Conservation (phyloP, 2,888 invertebrate genomes). For the Idaea dimidiata region DNA sequence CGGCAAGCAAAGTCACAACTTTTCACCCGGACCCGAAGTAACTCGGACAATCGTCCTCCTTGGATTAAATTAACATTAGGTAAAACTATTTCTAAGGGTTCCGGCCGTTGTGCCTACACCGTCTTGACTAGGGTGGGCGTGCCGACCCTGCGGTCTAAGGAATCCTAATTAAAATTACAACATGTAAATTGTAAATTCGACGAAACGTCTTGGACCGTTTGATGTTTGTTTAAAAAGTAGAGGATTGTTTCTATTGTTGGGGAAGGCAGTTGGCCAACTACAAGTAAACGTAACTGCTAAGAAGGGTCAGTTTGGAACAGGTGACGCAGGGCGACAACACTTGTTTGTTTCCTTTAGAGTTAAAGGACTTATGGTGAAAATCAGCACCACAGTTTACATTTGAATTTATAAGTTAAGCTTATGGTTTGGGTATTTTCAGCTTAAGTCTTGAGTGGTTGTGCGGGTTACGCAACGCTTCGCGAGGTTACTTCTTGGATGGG, state of each 20-base stretch:
- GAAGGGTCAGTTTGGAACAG: not conserved
- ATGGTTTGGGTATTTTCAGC: no score
- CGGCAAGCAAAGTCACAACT: conserved; percentile 69
- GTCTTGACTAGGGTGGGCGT: conserved; percentile 29
- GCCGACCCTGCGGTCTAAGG: conserved; percentile 58
- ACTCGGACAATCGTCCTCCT: conserved; percentile 59
- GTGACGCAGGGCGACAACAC: not conserved
- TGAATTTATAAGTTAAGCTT: no score
- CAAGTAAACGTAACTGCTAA: not conserved
- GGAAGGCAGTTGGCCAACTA: conserved; percentile 2
- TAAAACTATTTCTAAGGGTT: conserved; percentile 62
- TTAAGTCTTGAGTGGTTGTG: no score
- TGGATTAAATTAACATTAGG: conserved; percentile 80
- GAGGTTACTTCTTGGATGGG: no score
- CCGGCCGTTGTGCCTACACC: conserved; percentile 47
- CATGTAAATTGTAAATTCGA: conserved; percentile 73
- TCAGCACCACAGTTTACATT: no score
- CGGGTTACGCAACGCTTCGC: no score
- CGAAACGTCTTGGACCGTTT: conserved; percentile 52
- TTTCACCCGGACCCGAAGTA: conserved; percentile 39
- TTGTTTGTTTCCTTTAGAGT: not conserved
- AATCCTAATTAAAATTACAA: conserved; percentile 78
- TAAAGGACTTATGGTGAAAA: not conserved
- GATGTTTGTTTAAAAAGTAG: conserved; percentile 60
- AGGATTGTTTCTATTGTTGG: conserved; percentile 2